These are phyloP conservation scores for Musca vetustissima DNA, from an alignment of 1,140 invertebrate genomes.

Conservation along the genomic window DNA sequence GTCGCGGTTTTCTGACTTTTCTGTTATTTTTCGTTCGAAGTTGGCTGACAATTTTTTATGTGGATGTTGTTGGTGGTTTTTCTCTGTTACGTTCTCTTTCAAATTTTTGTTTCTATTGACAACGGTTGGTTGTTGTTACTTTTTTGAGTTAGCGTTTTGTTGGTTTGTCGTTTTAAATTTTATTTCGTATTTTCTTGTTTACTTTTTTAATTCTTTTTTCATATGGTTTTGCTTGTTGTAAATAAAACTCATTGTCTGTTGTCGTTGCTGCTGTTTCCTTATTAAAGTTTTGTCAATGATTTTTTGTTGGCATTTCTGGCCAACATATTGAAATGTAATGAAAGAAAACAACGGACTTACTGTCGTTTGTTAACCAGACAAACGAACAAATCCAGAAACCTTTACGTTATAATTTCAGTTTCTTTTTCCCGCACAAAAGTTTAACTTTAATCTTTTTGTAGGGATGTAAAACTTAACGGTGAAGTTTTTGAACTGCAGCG, in stretches of 20 bases:
- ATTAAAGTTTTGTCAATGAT: background rate
- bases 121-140: background rate
- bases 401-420: background rate
- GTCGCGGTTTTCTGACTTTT: no score
- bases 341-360: background rate
- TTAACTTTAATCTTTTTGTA: no score
- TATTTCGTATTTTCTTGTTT: background rate
- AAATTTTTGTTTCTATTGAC: background rate
- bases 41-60: background rate
- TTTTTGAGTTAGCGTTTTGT: background rate
- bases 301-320: background rate
- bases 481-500: no score
- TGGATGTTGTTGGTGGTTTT: no score
- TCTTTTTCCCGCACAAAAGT: background rate
- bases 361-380: background rate
- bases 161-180: background rate
- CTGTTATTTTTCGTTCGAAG: background rate
- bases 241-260: conserved; percentile 8
- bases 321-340: background rate
- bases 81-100: no score
- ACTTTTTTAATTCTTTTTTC: background rate
- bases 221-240: background rate
- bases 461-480: no score
- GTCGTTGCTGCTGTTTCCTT: background rate
- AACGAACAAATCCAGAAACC: no score